These are phyloP conservation scores for Lumbricus terrestris DNA, from an alignment of 2,888 invertebrate species.

Conservation along the genomic window DNA sequence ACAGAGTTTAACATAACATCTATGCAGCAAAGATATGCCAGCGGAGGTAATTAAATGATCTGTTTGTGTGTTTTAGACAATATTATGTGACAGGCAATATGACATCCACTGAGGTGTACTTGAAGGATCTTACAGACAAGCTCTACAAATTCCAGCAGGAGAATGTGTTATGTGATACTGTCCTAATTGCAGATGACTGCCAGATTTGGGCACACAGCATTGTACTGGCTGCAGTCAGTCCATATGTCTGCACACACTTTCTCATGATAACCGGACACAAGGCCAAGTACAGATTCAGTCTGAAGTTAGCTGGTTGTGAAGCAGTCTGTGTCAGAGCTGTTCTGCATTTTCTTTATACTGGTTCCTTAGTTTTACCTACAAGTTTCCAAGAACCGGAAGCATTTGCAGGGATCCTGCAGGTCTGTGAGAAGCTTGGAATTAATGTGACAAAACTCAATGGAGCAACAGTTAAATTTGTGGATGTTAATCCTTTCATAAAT, in stretches of 20 bases:
- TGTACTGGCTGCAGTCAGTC: slow-evolving; percentile 23
- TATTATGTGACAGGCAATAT: background rate
- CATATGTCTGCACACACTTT: background rate
- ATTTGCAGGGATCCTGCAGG: background rate
- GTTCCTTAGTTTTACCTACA: background rate
- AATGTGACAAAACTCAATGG: slow-evolving; percentile 15
- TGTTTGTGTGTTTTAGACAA: background rate
- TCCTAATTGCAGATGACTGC: slow-evolving; percentile 12
- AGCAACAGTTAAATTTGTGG: slow-evolving; percentile 7
- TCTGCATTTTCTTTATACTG: slow-evolving; percentile 6
- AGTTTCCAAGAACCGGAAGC: background rate
- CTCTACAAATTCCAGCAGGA: slow-evolving; percentile 8
- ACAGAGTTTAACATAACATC: no score
- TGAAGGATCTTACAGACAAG: background rate
- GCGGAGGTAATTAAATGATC: background rate
- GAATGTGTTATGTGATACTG: background rate
- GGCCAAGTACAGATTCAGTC: background rate
- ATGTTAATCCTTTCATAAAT: background rate
- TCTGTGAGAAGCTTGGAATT: slow-evolving; percentile 8
- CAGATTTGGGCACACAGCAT: slow-evolving; percentile 17
- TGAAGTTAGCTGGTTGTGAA: slow-evolving; percentile 10
- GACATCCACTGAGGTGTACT: background rate
- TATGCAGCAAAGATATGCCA: no score
- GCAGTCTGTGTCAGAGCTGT: background rate
- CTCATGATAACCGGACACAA: background rate